A percentile compares a stretch with the other conserved stretches of the same genome.
phyloP scores from a whole-genome alignment of 1,140 invertebrate species.

The Drosophila biarmipes region DNA sequence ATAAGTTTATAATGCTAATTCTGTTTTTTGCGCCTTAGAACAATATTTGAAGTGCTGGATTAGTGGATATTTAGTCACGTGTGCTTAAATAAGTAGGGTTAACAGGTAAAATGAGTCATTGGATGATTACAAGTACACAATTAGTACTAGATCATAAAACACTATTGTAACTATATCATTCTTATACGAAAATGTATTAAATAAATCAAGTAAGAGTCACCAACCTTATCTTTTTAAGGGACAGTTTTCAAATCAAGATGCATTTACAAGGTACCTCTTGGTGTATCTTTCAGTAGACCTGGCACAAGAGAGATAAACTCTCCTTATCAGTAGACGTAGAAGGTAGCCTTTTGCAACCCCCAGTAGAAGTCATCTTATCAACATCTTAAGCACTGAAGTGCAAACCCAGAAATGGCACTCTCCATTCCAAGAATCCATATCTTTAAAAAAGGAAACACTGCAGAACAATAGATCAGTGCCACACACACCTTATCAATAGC shows the following conservation, averaged over 20 bases:
- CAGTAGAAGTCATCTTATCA: conserved; percentile 50
- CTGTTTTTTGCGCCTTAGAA: background rate
- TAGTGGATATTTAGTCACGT: background rate
- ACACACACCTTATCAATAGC: conserved; percentile 53
- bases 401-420: conserved; percentile 16
- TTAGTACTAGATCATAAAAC: background rate
- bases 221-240: background rate
- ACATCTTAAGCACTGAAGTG: conserved; percentile 19
- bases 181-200: too few species aligned
- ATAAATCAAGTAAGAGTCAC: too few species aligned
- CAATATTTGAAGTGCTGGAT: conserved; percentile 1
- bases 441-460: background rate
- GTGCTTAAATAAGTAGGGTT: background rate
- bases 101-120: background rate
- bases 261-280: too few species aligned
- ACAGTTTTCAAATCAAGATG: too few species aligned
- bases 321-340: conserved; percentile 30
- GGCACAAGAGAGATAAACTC: conserved; percentile 1
- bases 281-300: conserved; percentile 1
- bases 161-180: too few species aligned
- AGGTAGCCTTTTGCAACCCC: conserved; percentile 51
- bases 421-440: conserved; percentile 37
- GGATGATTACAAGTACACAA: background rate
- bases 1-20: background rate
- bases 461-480: conserved; percentile 21